Conservation (phyloP, 2,888 invertebrate species). For the Spilosoma lubricipeda region DNA sequence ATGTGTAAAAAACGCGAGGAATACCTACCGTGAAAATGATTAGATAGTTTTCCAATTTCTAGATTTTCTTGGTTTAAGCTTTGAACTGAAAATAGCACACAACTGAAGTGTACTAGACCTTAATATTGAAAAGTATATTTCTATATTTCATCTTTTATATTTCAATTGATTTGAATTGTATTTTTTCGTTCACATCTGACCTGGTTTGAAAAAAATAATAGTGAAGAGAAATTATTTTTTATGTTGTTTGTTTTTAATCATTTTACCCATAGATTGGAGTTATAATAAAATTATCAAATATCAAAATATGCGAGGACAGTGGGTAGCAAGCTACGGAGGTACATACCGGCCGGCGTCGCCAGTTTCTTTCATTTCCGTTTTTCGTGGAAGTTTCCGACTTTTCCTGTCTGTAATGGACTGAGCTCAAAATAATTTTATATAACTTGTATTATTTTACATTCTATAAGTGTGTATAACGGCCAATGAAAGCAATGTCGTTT, state of each 20-base stretch:
- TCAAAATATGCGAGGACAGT: conserved; percentile 31
- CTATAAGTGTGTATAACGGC: conserved; percentile 30
- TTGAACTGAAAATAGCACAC: background rate
- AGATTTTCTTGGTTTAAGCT: too few species aligned
- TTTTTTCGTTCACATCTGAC: background rate
- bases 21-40: too few species aligned
- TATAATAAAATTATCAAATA: conserved; percentile 45
- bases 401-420: conserved; percentile 72
- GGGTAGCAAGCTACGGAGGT: conserved; percentile 21
- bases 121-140: too few species aligned
- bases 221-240: background rate
- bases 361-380: conserved; percentile 74
- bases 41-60: too few species aligned
- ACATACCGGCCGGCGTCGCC: conserved; percentile 62
- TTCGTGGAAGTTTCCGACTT: conserved; percentile 66
- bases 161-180: background rate
- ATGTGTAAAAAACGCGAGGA: too few species aligned
- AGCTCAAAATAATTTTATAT: conserved; percentile 57
- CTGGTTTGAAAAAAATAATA: background rate
- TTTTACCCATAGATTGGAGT: conserved; percentile 42
- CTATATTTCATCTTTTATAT: too few species aligned
- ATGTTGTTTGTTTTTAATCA: conserved; percentile 35
- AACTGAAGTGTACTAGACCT: background rate
- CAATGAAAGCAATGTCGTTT: conserved; percentile 38
- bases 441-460: conserved; percentile 44